These are phyloP conservation scores for Ariopsis seemanni DNA, from an alignment of 2,113 vertebrate species.

Conservation along the genomic window DNA sequence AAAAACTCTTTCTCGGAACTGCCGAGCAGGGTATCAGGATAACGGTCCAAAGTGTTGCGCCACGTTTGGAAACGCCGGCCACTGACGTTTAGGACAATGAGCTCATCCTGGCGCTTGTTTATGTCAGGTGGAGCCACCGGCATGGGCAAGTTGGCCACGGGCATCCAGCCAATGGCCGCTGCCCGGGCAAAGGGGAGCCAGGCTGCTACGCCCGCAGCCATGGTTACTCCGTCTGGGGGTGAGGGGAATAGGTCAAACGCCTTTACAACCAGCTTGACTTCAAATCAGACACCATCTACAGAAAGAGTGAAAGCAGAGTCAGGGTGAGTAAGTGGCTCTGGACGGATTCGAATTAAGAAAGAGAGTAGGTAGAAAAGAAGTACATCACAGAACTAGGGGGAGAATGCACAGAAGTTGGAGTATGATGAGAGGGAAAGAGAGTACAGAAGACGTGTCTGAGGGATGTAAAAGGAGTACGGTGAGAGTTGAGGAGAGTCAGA, in stretches of 20 bases:
- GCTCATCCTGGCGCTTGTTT: constrained; percentile 90
- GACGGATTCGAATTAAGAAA: neutral
- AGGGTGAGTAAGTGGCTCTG: neutral
- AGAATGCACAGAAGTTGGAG: neutral
- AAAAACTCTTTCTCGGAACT: constrained; percentile 99
- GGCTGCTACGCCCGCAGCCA: constrained; percentile 97
- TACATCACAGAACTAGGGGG: neutral
- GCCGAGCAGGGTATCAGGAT: constrained; percentile 94
- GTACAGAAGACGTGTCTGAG: neutral
- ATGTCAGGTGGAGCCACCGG: constrained; percentile 89
- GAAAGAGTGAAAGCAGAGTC: constrained; percentile 3
- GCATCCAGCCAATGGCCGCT: constrained; percentile 98
- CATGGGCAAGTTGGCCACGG: constrained; percentile 98
- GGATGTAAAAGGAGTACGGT: neutral
- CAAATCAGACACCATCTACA: constrained; percentile 79
- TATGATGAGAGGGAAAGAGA: neutral
- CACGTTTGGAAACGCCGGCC: constrained; percentile 95
- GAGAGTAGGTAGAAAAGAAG: constrained; percentile 2
- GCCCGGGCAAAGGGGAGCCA: constrained; percentile 98
- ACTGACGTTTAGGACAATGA: constrained; percentile 94
- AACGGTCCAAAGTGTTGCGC: constrained; percentile 96
- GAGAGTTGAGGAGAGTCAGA: neutral
- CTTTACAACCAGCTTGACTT: constrained; percentile 77
- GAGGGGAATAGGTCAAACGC: constrained; percentile 64
- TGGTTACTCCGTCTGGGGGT: constrained; percentile 76